phyloP scores from a whole-genome alignment of 2,113 vertebrate species.

The Oenanthe oenanthe region DNA sequence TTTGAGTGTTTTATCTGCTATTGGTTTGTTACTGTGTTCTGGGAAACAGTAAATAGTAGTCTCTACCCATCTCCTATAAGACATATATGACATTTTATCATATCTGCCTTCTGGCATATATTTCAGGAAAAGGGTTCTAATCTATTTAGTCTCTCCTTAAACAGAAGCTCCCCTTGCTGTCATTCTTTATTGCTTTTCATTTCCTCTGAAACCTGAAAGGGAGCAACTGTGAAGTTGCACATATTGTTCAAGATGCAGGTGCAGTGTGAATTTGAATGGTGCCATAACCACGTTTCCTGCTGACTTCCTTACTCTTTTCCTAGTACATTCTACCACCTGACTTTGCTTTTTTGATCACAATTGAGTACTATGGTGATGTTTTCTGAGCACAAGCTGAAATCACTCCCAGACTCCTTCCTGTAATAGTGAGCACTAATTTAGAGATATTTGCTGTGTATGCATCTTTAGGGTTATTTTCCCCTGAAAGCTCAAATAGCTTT shows the following conservation, averaged over 20 bases:
- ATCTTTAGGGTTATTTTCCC: not conserved
- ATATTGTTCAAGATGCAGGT: conserved; percentile 42
- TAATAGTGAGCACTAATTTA: not conserved
- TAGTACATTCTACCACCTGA: not conserved
- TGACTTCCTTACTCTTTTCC: conserved; percentile 32
- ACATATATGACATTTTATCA: not conserved
- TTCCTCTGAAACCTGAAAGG: not conserved
- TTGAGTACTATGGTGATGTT: not conserved
- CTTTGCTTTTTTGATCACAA: not conserved
- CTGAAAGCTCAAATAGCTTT: not conserved
- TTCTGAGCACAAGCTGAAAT: not conserved
- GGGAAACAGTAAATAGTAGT: not conserved
- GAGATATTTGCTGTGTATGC: not conserved
- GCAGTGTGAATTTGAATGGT: conserved; percentile 4
- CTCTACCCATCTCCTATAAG: not conserved
- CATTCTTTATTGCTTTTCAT: not conserved
- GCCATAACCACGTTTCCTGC: not conserved
- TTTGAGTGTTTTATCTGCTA: not conserved
- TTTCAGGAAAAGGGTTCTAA: not conserved
- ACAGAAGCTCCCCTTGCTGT: not conserved
- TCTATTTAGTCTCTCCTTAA: not conserved
- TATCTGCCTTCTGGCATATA: not conserved
- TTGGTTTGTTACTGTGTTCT: not conserved
- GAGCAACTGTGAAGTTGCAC: not conserved
- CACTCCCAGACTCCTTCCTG: conserved; percentile 10